Percentiles rank a stretch among this genome's conserved stretches.
phyloP scores from a whole-genome alignment of 1,140 invertebrate species.

The Drosophila miranda region DNA sequence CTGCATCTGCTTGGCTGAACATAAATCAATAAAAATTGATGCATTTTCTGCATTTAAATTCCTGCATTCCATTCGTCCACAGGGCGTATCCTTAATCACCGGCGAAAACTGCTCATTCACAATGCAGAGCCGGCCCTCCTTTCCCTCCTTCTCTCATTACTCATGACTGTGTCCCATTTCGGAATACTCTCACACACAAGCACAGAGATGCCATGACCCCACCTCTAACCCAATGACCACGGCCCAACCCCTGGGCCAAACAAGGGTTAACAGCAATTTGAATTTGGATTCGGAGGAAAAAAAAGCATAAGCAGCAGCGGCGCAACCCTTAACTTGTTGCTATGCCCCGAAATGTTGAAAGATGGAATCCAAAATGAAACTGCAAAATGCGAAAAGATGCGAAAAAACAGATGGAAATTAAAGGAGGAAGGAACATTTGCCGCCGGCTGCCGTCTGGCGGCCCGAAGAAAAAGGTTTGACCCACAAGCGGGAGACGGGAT shows the following conservation, averaged over 20 bases:
- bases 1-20: too few relatives aligned
- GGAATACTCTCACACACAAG: slow-evolving; percentile 53
- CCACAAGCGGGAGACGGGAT: slow-evolving; percentile 42
- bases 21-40: too few relatives aligned
- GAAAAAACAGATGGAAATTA: slow-evolving; percentile 29
- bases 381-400: slow-evolving; percentile 38
- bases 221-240: slow-evolving; percentile 71
- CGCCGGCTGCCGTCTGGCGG: slow-evolving; percentile 19
- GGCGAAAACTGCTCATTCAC: slow-evolving; percentile 40
- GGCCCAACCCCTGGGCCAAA: slow-evolving; percentile 43
- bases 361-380: slow-evolving; percentile 63
- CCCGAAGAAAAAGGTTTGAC: slow-evolving; percentile 55
- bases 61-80: not conserved
- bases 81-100: slow-evolving; percentile 40
- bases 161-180: slow-evolving; percentile 63
- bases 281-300: slow-evolving; percentile 57
- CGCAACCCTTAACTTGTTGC: slow-evolving; percentile 73
- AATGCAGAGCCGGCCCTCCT: slow-evolving; percentile 29
- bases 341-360: slow-evolving; percentile 43
- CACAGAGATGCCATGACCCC: slow-evolving; percentile 63
- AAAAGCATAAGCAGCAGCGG: slow-evolving; percentile 16
- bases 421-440: slow-evolving; percentile 16
- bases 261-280: slow-evolving; percentile 77
- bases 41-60: not conserved
- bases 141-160: slow-evolving; percentile 1